phyloP scores from a whole-genome alignment of 2,113 vertebrate genomes.

The Alligator sinensis region DNA sequence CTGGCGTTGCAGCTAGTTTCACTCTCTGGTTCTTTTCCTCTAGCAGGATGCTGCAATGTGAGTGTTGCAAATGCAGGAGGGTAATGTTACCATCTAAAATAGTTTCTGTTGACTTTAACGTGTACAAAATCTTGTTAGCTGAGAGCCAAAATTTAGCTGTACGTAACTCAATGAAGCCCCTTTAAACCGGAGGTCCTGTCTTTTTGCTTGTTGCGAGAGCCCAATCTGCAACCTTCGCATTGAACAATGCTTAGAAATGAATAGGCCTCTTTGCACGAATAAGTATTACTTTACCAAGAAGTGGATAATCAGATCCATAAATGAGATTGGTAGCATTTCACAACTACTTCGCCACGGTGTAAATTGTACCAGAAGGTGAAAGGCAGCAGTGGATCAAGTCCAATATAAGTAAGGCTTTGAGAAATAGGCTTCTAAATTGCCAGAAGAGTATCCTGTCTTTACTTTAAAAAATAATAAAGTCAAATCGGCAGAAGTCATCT shows the following conservation, averaged over 20 bases:
- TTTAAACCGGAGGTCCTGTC: background rate
- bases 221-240: background rate
- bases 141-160: background rate
- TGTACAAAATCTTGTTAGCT: background rate
- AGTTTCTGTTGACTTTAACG: background rate
- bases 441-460: background rate
- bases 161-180: background rate
- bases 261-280: rapidly evolving
- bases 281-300: background rate
- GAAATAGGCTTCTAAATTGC: background rate
- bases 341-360: background rate
- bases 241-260: rapidly evolving
- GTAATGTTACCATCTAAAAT: background rate
- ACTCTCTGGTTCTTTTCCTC: rapidly evolving
- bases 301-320: background rate
- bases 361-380: background rate
- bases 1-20: background rate
- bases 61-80: background rate
- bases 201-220: background rate
- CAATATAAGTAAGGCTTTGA: background rate
- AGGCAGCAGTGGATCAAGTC: background rate
- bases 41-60: background rate
- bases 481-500: background rate
- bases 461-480: background rate
- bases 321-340: background rate